Evolutionary conservation across 2,797 vertebrate genomes (phyloP).

Genomic region (Peromyscus nudipes): DNA sequence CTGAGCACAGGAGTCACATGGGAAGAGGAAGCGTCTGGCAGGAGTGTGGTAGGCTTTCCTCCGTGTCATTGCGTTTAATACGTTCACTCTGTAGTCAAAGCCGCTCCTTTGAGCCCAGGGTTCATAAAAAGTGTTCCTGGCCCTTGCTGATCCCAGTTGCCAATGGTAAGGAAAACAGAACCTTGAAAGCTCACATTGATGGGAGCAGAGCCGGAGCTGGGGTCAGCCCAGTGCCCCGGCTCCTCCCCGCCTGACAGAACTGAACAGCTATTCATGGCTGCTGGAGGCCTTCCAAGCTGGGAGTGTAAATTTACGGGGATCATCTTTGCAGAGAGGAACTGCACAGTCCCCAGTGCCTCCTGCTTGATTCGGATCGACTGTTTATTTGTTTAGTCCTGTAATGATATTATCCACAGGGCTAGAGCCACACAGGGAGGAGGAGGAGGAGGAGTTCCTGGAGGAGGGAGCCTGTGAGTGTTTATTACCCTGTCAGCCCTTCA

Average conservation of each 20-base stretch:
- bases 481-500: slow-evolving; percentile 87
- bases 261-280: slow-evolving; percentile 91
- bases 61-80: slow-evolving; percentile 85
- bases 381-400: slow-evolving; percentile 93
- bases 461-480: slow-evolving; percentile 85
- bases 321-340: slow-evolving; percentile 88
- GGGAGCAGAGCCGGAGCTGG: slow-evolving; percentile 89
- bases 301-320: slow-evolving; percentile 91
- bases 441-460: slow-evolving; percentile 88
- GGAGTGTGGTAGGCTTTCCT: slow-evolving; percentile 85
- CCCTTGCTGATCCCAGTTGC: slow-evolving; percentile 92
- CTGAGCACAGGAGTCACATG: slow-evolving; percentile 74
- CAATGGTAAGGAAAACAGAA: slow-evolving; percentile 94
- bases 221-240: slow-evolving; percentile 89
- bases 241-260: slow-evolving; percentile 88
- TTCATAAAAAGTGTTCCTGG: slow-evolving; percentile 93
- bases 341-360: slow-evolving; percentile 85
- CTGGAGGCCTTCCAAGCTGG: slow-evolving; percentile 88
- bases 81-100: slow-evolving; percentile 83
- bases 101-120: slow-evolving; percentile 87
- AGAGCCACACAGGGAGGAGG: slow-evolving; percentile 88
- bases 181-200: slow-evolving; percentile 95
- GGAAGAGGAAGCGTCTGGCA: slow-evolving; percentile 74
- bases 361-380: slow-evolving; percentile 87
- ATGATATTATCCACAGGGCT: slow-evolving; percentile 90